Conservation (phyloP, 2,797 vertebrate species). For the Apodemus agrarius region DNA sequence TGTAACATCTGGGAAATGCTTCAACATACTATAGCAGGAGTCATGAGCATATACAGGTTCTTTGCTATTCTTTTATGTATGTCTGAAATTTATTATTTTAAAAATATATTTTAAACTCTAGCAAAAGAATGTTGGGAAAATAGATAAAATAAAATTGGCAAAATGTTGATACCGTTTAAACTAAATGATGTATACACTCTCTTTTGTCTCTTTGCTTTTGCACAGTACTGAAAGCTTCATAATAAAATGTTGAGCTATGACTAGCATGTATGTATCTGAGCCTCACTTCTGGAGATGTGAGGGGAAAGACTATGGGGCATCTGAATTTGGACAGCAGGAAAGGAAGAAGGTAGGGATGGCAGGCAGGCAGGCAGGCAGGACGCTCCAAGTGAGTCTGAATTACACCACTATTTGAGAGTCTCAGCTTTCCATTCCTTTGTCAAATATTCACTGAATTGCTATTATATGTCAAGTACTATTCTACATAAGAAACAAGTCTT, state of each 20-base stretch:
- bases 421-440: constrained; percentile 43
- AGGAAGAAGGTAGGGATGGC: not conserved
- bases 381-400: not conserved
- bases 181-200: not conserved
- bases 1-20: not conserved
- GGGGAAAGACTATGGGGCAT: not conserved
- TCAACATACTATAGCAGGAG: not conserved
- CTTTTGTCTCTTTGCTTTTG: constrained; percentile 18
- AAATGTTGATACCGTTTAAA: constrained; percentile 19
- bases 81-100: constrained; percentile 44
- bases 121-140: constrained; percentile 3
- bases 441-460: not conserved
- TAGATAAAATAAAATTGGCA: constrained; percentile 26
- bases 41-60: not conserved
- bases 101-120: constrained; percentile 12
- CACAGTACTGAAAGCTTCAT: not conserved
- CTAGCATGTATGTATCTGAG: not conserved
- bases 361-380: not conserved
- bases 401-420: not conserved
- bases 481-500: not conserved
- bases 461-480: not conserved
- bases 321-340: not conserved
- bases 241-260: constrained; percentile 30
- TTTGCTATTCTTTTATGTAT: not conserved
- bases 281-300: not conserved